Conservation (phyloP, 2,797 vertebrate genomes). For the Nyctibius grandis region DNA sequence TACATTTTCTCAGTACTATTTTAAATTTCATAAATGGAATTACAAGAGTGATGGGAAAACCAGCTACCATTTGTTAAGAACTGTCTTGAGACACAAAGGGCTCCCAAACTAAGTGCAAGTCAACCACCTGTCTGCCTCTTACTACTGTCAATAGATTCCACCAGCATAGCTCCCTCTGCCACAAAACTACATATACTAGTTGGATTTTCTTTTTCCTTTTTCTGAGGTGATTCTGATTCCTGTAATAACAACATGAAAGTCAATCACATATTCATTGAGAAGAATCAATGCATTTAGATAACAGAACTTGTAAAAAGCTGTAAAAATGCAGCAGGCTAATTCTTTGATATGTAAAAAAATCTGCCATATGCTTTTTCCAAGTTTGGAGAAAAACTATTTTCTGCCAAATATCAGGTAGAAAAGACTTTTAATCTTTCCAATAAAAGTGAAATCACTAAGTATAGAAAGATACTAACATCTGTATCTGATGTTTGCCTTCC, state of each 20-base stretch:
- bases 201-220: background rate
- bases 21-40: background rate
- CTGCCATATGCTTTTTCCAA: background rate
- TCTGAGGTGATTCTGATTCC: background rate
- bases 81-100: background rate
- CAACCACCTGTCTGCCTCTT: background rate
- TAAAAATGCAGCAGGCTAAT: background rate
- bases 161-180: background rate
- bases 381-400: background rate
- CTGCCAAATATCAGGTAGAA: background rate
- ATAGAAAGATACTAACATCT: background rate
- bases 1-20: background rate
- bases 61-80: background rate
- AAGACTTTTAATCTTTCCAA: background rate
- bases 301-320: background rate
- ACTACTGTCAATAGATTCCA: background rate
- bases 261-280: background rate
- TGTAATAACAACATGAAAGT: background rate
- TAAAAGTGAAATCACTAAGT: background rate
- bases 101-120: background rate
- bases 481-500: background rate
- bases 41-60: background rate
- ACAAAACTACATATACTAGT: background rate
- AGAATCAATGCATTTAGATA: background rate
- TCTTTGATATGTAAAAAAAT: background rate